These are phyloP conservation scores for Bathynomus jamesi DNA, from an alignment of 1,140 invertebrate genomes.

Conservation along the genomic window DNA sequence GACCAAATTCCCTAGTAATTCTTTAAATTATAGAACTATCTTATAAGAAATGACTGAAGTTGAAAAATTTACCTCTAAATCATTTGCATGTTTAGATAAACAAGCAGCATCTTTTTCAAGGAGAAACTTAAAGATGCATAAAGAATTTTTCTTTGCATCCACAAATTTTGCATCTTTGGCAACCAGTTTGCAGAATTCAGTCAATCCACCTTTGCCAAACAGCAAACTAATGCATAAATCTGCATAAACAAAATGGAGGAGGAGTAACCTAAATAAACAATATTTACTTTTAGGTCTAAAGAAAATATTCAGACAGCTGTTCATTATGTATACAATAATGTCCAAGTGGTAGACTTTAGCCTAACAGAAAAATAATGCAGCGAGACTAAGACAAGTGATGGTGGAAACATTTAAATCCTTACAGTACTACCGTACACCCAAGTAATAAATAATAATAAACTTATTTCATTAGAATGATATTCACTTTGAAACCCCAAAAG, in stretches of 20 bases:
- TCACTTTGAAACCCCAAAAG: too few species aligned
- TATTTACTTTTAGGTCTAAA: not conserved
- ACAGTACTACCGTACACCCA: too few species aligned
- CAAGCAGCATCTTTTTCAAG: not conserved
- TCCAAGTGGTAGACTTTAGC: too few species aligned
- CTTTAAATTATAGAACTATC: too few species aligned
- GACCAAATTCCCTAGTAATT: too few species aligned
- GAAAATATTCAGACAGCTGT: too few species aligned
- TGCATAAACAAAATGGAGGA: not conserved
- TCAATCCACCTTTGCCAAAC: not conserved
- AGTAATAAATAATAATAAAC: too few species aligned
- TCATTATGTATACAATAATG: too few species aligned
- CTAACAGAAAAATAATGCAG: too few species aligned
- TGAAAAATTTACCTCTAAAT: not conserved
- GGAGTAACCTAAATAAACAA: not conserved
- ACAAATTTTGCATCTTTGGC: not conserved
- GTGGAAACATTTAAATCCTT: too few species aligned
- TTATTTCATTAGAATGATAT: too few species aligned
- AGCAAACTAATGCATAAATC: not conserved
- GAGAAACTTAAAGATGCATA: not conserved
- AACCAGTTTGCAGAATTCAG: not conserved
- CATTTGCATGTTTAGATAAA: not conserved
- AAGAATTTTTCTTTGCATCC: not conserved
- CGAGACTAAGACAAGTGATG: too few species aligned
- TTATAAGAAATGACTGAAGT: not conserved